Evolutionary conservation across 2,797 vertebrate species (phyloP).

Genomic region (Babyrousa celebensis): DNA sequence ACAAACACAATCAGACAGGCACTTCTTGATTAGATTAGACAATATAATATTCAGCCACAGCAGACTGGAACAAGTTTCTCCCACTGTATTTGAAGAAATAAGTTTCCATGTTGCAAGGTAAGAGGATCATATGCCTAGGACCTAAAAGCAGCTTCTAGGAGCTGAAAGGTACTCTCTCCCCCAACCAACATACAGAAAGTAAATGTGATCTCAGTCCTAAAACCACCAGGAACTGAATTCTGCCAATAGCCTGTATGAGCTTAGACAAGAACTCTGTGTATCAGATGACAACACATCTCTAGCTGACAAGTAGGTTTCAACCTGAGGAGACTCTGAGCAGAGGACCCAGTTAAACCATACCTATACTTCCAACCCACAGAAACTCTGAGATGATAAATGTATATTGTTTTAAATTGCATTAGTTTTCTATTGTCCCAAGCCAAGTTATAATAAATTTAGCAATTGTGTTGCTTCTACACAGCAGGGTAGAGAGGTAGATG

Average conservation of each 20-base stretch:
- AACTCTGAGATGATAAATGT: not conserved
- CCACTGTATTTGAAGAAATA: not conserved
- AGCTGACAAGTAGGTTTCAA: not conserved
- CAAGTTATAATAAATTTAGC: not conserved
- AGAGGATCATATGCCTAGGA: not conserved
- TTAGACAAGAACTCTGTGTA: not conserved
- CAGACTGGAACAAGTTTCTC: not conserved
- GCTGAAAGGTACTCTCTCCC: not conserved
- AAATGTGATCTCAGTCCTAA: not conserved
- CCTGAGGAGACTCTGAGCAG: not conserved
- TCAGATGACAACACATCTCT: not conserved
- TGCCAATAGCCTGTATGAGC: not conserved
- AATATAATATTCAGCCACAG: not conserved
- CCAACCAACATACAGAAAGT: not conserved
- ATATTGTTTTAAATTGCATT: not conserved
- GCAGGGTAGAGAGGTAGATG: not conserved
- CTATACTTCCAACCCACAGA: not conserved
- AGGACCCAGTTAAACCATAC: not conserved
- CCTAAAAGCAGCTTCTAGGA: not conserved
- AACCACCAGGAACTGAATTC: not conserved
- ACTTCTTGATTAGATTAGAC: not conserved
- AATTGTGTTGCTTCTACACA: not conserved
- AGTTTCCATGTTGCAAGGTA: not conserved
- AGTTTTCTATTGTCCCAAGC: no score
- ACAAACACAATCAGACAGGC: not conserved